Conservation (phyloP, 2,113 vertebrate species). For the Megaceryle torquata region DNA sequence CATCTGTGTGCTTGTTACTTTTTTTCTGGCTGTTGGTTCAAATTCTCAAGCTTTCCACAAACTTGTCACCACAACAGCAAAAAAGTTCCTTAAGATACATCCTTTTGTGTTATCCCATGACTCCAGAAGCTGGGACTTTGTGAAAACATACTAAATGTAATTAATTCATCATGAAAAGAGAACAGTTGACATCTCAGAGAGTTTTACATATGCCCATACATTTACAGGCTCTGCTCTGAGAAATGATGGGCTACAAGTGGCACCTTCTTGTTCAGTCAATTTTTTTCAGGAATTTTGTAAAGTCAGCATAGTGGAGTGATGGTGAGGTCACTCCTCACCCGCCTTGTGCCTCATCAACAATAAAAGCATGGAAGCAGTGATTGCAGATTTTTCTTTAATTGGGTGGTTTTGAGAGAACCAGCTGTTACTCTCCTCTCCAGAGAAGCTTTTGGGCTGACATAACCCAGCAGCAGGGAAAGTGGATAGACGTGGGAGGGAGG, state of each 20-base stretch:
- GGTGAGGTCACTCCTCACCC: not conserved
- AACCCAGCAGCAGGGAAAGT: not conserved
- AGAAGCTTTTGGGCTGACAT: not conserved
- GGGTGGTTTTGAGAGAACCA: not conserved
- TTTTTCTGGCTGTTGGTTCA: not conserved
- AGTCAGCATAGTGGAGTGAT: not conserved
- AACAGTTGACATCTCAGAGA: not conserved
- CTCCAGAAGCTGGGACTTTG: not conserved
- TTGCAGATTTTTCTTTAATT: not conserved
- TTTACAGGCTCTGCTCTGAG: not conserved
- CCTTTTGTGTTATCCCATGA: not conserved
- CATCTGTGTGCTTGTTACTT: not conserved
- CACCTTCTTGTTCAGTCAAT: not conserved
- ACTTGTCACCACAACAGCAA: not conserved
- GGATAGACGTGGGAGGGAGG: not conserved
- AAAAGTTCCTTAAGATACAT: not conserved
- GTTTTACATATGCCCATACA: not conserved
- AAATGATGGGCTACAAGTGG: not conserved
- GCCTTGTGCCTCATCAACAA: not conserved
- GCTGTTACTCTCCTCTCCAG: not conserved
- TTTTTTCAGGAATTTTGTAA: not conserved
- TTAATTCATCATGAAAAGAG: not conserved
- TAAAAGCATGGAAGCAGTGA: not conserved
- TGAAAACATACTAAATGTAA: not conserved
- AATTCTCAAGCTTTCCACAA: conserved; percentile 30